Evolutionary conservation across 2,113 vertebrate genomes (phyloP), one percentile per base, ranked within the genome.

Genomic region (Pimephales promelas): DNA sequence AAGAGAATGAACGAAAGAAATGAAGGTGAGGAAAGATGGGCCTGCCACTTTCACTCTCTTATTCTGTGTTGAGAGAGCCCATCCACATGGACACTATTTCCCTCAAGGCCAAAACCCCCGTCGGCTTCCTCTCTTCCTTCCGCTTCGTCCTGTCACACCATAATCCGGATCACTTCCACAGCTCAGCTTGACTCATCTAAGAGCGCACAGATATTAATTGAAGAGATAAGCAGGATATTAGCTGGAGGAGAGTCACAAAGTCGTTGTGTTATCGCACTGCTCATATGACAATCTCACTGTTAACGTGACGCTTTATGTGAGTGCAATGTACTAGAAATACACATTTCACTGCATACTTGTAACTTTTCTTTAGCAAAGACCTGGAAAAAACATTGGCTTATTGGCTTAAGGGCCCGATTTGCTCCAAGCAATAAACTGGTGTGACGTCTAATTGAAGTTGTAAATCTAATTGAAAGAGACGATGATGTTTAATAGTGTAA

Each of bases 131-230:
- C n/a, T n/a, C 31, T 70, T 68, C 34, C 64, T 68, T 36, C 34
- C 10, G 34, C 72, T 89, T 85, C 87, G 22, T 61, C 92, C 85
- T 88, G 88, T 90, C 86, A 82, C 90, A 86, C 89, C 83, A 88
- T 93, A 93, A 93, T 93, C 90, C 84, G 84, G 90, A 92, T 93
- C 93, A 92, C 92, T 93, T 92, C 88, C 85, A 56, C 6, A 49
- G 62, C 40, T 83, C 91, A 89, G 89, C 89, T 87, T 89, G 31
- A 88, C 89, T 91, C 90, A 86, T 88, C 72, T 83, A 90, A 88
- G 85, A 89, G 85, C 85, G 90, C 92, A 90, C 88, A 89, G 89
- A 93, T 93, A 92, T 93, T 93, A 93, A 94, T 94, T 93, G 92
- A 92, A 92, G 90, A 93, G 92, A 94, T 92, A 93, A 93, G 90